Evolutionary conservation across 2,888 invertebrate genomes (phyloP), one percentile per base, ranked within the genome.

Genomic region (Notodonta ziczac): DNA sequence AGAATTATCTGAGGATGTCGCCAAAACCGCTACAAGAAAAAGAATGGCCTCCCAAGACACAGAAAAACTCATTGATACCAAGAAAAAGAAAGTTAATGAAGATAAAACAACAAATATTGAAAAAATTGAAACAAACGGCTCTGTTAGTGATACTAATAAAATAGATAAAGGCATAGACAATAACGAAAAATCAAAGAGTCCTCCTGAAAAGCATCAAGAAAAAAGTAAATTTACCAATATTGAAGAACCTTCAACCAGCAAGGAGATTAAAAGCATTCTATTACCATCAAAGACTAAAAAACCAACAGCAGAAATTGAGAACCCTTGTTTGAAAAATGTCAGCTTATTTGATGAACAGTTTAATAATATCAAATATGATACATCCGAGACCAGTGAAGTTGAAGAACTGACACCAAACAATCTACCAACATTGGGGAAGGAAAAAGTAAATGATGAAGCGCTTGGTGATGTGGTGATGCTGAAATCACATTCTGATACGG

Each of bases 311-410:
- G 70, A 65, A 42, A 61, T 56, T 8, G 63, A 56, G 61, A 91
- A 91, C 56, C 88, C 88, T 4, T 90, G 90, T 66, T 79, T 89
- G 24, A 80, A 88, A 74, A 90, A 86, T 70, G 85, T 90, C 10
- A 91, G 86, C 71, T 74, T 91, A 42, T 90, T 78, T 75, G 86
- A 78, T 35, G 88, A 89, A 69, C 82, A 86, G 62, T 86, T 87
- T 53, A 82, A 83, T 39, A 77, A 73, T 39, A 65, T 66, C 2
- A 82, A 82, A 69, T 85, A 82, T 52, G 76, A 66, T 50, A 81
- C 85, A 59, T 84, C 83, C 2, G 86, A 86, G 50, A 78, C 79
- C 14, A 81, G 82, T 65, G 80, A 80, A 42, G 70, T 72, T 53
- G 79, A 77, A 74, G 62, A 42, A 63, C 63, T 56, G 61, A 63